Evolutionary conservation across 2,113 vertebrate species (phyloP).

Genomic region (Phalacrocorax brasilianus): DNA sequence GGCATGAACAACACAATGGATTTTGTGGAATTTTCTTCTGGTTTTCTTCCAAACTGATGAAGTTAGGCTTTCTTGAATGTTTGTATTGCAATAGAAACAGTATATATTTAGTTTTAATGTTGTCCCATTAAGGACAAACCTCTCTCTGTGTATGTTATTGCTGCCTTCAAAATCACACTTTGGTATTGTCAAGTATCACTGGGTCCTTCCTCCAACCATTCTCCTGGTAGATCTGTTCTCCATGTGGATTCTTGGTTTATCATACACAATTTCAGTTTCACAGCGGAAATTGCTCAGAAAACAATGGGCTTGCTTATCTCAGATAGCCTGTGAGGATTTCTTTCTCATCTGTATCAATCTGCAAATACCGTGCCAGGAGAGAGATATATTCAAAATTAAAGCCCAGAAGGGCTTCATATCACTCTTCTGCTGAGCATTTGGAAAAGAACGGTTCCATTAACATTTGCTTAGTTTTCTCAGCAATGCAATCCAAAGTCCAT

Average conservation of each 20-base stretch:
- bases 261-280: not conserved
- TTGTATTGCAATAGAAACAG: not conserved
- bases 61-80: not conserved
- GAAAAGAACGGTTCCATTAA: not conserved
- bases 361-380: not conserved
- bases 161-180: not conserved
- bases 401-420: not conserved
- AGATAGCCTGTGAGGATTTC: not conserved
- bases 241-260: not conserved
- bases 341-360: not conserved
- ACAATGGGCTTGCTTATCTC: not conserved
- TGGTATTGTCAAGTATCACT: not conserved
- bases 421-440: not conserved
- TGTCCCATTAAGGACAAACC: not conserved
- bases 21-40: not conserved
- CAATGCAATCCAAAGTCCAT: not conserved
- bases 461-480: not conserved
- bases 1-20: not conserved
- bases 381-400: not conserved
- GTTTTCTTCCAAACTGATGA: not conserved
- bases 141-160: not conserved
- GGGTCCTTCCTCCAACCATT: not conserved
- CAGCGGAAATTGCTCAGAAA: not conserved
- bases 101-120: not conserved
- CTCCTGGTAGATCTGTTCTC: not conserved